Evolutionary conservation across 1,140 invertebrate species (phyloP).

Genomic region (Drosophila arizonae): DNA sequence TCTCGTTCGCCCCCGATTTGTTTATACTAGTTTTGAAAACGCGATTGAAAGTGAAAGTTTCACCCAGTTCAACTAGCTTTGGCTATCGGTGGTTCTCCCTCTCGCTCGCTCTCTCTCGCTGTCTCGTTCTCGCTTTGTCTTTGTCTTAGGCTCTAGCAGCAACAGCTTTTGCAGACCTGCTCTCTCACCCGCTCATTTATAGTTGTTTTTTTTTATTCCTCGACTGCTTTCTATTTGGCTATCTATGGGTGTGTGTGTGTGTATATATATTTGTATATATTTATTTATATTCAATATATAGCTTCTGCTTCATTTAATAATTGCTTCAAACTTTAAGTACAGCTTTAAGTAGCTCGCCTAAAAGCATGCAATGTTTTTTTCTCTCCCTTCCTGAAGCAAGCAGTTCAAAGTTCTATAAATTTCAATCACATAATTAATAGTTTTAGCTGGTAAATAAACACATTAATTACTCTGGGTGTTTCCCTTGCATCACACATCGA

Average conservation of each 20-base stretch:
- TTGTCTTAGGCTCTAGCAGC: background rate
- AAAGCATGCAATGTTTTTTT: conserved; percentile 46
- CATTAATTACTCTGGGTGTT: no score
- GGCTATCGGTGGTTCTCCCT: conserved; percentile 1
- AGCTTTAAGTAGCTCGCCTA: conserved; percentile 24
- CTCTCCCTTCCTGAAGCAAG: conserved; percentile 11
- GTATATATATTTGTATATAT: background rate
- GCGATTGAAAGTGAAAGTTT: conserved; percentile 79
- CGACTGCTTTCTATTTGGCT: conserved; percentile 61
- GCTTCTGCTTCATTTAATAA: no score
- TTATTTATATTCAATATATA: no score
- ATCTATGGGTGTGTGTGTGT: conserved; percentile 18
- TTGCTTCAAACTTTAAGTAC: background rate
- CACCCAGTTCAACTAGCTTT: conserved; percentile 19
- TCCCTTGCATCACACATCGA: no score
- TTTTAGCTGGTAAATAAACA: background rate
- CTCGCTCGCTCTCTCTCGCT: conserved; percentile 5
- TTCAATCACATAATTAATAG: background rate
- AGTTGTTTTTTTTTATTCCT: conserved; percentile 6
- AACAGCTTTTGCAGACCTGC: conserved; percentile 1
- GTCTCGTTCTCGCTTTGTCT: conserved; percentile 3
- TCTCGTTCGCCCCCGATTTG: conserved; percentile 10
- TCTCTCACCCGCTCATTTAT: conserved; percentile 11
- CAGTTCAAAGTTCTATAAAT: conserved; percentile 14
- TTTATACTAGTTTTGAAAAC: conserved; percentile 68